These are phyloP conservation scores for Gallinago stenura DNA, from an alignment of 2,797 vertebrate species.

Conservation along the genomic window DNA sequence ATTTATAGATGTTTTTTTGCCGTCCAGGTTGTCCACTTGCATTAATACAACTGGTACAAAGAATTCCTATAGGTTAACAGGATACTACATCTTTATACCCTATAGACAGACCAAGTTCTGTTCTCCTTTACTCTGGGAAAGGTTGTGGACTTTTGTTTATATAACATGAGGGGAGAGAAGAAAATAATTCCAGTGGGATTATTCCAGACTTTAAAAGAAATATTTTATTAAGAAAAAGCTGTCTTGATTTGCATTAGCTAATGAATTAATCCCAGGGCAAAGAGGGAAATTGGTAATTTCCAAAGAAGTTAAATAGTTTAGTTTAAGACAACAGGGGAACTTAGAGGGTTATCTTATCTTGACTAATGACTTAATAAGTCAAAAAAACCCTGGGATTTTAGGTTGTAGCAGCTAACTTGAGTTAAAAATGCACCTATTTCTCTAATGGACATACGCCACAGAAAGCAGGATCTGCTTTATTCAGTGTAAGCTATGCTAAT, in stretches of 20 bases:
- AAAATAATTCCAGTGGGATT: slow-evolving; percentile 40
- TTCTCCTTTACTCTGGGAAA: background rate
- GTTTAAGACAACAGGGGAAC: background rate
- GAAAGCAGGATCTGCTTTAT: slow-evolving; percentile 18
- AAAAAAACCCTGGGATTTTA: slow-evolving; percentile 25
- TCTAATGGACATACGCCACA: background rate
- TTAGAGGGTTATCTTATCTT: background rate
- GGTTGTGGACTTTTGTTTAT: background rate
- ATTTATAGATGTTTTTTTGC: background rate
- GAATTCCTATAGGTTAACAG: background rate
- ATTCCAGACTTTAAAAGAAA: background rate
- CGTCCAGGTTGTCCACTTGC: background rate
- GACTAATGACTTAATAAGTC: background rate
- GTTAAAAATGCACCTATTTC: background rate
- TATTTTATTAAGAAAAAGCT: slow-evolving; percentile 31
- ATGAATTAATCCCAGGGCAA: slow-evolving; percentile 21
- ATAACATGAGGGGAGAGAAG: background rate
- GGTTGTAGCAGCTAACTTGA: background rate
- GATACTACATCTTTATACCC: background rate
- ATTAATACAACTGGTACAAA: background rate
- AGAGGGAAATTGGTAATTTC: background rate
- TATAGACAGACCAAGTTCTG: background rate
- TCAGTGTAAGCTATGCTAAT: background rate
- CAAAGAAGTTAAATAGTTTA: background rate
- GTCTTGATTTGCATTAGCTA: background rate